Evolutionary conservation across 2,113 vertebrate genomes (phyloP).

Genomic region (Apaloderma vittatum): DNA sequence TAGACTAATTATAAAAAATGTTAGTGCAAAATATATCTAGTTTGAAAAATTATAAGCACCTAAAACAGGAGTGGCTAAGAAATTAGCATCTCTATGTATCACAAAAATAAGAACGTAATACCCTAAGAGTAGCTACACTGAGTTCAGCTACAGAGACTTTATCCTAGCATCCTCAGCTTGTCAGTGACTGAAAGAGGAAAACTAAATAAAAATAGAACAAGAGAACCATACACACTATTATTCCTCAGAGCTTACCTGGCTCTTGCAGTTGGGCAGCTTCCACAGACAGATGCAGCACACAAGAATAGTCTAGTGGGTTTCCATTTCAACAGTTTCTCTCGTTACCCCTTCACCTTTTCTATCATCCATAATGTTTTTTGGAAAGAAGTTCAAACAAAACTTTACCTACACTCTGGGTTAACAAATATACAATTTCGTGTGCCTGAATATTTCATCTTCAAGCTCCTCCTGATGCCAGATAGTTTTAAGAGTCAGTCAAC

Average conservation of each 20-base stretch:
- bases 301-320: not conserved
- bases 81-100: not conserved
- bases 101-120: not conserved
- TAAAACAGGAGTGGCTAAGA: not conserved
- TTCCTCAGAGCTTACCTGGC: not conserved
- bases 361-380: not conserved
- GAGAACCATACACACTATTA: not conserved
- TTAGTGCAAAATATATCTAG: not conserved
- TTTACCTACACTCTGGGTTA: not conserved
- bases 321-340: not conserved
- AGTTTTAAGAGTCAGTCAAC: not conserved
- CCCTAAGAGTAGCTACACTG: not conserved
- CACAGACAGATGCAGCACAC: not conserved
- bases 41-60: not conserved
- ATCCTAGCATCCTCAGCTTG: not conserved
- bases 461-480: not conserved
- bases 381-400: not conserved
- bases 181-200: not conserved
- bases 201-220: not conserved
- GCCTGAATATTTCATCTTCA: not conserved
- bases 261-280: not conserved
- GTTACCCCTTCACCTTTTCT: not conserved
- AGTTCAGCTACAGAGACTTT: not conserved
- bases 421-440: not conserved
- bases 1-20: not conserved